Conservation (phyloP, 2,888 invertebrate species). For the Rotaria macrura region DNA sequence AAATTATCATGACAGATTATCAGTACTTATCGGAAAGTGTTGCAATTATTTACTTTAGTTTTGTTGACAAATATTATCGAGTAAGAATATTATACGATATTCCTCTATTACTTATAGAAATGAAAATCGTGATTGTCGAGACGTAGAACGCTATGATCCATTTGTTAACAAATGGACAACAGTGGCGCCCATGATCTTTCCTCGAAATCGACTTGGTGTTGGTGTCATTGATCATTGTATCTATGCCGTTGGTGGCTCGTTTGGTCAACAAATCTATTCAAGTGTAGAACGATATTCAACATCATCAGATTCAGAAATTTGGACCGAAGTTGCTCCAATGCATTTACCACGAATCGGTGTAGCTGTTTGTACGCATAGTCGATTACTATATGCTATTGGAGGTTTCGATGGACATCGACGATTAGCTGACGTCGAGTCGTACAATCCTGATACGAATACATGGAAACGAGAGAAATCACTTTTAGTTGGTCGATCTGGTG, state of each 20-base stretch:
- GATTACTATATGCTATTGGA: conserved; percentile 67
- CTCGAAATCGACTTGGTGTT: conserved; percentile 76
- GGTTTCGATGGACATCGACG: conserved; percentile 74
- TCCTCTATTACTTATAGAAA: not conserved
- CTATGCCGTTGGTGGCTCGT: conserved; percentile 82
- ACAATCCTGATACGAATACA: conserved; percentile 79
- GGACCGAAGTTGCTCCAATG: conserved; percentile 61
- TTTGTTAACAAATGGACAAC: conserved; percentile 73
- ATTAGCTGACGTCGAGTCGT: conserved; percentile 71
- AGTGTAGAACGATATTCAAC: conserved; percentile 84
- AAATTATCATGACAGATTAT: no score
- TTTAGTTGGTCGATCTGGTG: conserved; percentile 69
- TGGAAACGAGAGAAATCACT: conserved; percentile 73
- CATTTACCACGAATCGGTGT: conserved; percentile 59
- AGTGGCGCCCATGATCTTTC: conserved; percentile 67
- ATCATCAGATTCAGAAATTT: conserved; percentile 61
- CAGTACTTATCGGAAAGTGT: no score
- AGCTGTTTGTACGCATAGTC: conserved; percentile 56
- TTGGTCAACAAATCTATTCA: conserved; percentile 71
- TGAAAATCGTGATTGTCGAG: conserved; percentile 58
- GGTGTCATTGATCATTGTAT: conserved; percentile 82
- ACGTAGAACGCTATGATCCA: conserved; percentile 74
- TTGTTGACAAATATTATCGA: no score
- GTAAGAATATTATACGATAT: no score
- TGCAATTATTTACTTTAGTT: no score